Base-by-base conservation (phyloP, 1,140 invertebrate genomes). In the Amyelois transitella region DNA sequence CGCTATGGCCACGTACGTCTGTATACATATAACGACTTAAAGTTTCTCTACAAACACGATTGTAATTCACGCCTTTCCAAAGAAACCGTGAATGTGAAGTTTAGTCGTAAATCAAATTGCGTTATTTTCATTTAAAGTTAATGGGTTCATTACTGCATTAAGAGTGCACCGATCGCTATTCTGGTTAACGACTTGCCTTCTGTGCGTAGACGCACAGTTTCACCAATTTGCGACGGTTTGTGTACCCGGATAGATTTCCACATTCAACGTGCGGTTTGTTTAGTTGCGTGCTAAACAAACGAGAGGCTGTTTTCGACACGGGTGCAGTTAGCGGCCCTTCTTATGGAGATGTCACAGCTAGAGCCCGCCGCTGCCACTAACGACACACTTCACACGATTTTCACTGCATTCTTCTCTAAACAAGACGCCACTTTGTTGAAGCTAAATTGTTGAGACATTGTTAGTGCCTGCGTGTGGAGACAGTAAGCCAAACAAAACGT, bases 11-110 rank as follows among this genome's bases (percentile, higher is more conserved):
- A n/a, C n/a, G n/a, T n/a, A n/a, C 3, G 18, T 62, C 43, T 60
- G 70, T 73, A 78, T n/a, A n/a, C n/a, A n/a, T 79, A 79, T 78
- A 73, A 66, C 69, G 51, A 60, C 63, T 69, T 75, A 75, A 80
- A 74, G 57, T 62, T 66, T 64, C 58, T n/a, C 54, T 64, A 64
- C 66, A 62, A 71, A 72, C 59, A 54, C 51, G 62, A 68, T 64
- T 64, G 66, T 57, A 61, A 68, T 53, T 50, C 32, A 38, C 32
- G n/a, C 12, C 32, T 38, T 38, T 38, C 17, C 17, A 38, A 38
- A n/a, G 12, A 38, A 12, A 10, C 12, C 12, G 25, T 1, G 1
- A 28, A 38, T 38, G 17, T 14, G 32, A 38, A 28, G 1, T 38
- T 38, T 4, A 3, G n/a, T 32, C 12, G 32, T 38, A 38, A 38